Evolutionary conservation across 2,888 invertebrate genomes (phyloP), one percentile per base, ranked within the genome.

Genomic region (Latrodectus hesperus): DNA sequence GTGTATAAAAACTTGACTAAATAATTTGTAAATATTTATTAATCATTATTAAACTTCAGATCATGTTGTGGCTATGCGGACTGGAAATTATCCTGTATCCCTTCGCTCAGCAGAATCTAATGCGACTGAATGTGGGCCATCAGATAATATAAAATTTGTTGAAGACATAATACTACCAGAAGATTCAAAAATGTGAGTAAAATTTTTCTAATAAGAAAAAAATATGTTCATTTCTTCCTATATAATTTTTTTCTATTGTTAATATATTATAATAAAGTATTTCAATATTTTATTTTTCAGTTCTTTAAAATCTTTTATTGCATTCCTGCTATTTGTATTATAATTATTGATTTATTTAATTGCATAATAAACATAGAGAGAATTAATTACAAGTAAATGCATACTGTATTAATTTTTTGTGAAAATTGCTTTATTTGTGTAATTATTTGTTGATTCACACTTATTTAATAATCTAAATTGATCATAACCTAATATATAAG

Each of bases 11-110:
- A 10, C 12, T 22, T 52, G 51, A n/a, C 2, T 73, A 52, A n/a
- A 49, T 73, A n/a, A 16, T 73, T n/a, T 12, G 49, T n/a, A 53
- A 52, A 10, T 79, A 38, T 71, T n/a, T 16, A 17, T 26, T 52
- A n/a, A 51, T 26, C 53, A 17, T 52, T 80, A 38, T 79, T 55
- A 26, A 38, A 22, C 70, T 92, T 86, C 90, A 94, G 94, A 94
- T 92, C 93, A 94, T 90, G 92, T 93, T 6, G 90, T 94, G 73
- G 92, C 94, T 49, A 92, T 94, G 92, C 91, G 93, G 84, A 93
- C 93, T 91, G 93, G 93, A 79, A 94, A 94, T 53, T 93, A 92
- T 90, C 93, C 94, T 14, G 91, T 94, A 26, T 92, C 93, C 68
- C 90, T 94, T 10, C 26, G 60, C n/a, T 12, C 86, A 80, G 52